Conservation (phyloP, 1,140 invertebrate genomes). For the Lethrus apterus region DNA sequence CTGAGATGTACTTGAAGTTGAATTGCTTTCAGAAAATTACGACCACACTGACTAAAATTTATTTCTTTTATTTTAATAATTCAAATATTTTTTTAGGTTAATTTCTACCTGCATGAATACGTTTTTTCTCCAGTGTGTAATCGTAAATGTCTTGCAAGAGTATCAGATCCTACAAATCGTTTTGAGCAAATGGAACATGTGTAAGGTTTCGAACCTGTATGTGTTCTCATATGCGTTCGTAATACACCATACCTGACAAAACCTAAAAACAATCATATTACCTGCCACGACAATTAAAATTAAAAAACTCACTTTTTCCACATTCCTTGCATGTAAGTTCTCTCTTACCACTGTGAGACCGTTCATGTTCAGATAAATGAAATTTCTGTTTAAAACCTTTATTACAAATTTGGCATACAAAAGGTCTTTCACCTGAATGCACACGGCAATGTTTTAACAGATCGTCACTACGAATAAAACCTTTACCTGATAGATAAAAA, state of each 20-base stretch:
- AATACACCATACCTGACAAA: slow-evolving; percentile 18
- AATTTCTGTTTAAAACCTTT: slow-evolving; percentile 16
- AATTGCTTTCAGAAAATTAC: slow-evolving; percentile 47
- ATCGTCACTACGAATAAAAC: slow-evolving; percentile 17
- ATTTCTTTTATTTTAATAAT: not conserved
- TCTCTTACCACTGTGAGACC: slow-evolving; percentile 43
- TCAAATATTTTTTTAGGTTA: not conserved
- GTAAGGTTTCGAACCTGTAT: slow-evolving; percentile 54
- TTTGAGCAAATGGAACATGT: slow-evolving; percentile 49
- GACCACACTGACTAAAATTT: slow-evolving; percentile 35
- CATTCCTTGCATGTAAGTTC: slow-evolving; percentile 57
- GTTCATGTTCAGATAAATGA: slow-evolving; percentile 39
- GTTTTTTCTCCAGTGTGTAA: slow-evolving; percentile 14
- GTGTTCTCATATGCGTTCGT: slow-evolving; percentile 41
- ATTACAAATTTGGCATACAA: slow-evolving; percentile 17
- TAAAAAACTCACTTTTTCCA: too few relatives aligned
- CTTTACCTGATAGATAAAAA: slow-evolving; percentile 2
- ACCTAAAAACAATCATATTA: too few relatives aligned
- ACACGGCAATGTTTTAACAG: slow-evolving; percentile 13
- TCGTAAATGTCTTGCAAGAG: slow-evolving; percentile 13
- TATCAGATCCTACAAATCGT: slow-evolving; percentile 32
- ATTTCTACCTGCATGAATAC: slow-evolving; percentile 8
- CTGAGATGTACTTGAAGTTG: slow-evolving; percentile 48
- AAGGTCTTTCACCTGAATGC: slow-evolving; percentile 23
- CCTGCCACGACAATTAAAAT: too few relatives aligned